phyloP scores from a whole-genome alignment of 2,797 vertebrate genomes.

The Amniataba percoides region DNA sequence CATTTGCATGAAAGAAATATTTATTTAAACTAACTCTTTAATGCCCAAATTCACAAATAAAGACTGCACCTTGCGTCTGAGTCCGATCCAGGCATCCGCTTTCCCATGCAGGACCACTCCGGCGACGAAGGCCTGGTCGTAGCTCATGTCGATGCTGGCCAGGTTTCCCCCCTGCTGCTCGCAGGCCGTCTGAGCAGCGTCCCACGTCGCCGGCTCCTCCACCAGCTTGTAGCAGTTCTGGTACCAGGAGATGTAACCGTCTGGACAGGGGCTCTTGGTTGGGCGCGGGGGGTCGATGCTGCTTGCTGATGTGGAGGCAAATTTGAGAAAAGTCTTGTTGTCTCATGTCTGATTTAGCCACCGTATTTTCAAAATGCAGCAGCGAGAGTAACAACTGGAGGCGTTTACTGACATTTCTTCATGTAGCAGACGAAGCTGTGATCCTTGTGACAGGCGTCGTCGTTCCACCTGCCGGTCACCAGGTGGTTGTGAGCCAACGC shows the following conservation, averaged over 20 bases:
- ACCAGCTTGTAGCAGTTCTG: constrained; percentile 86
- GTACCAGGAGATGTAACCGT: constrained; percentile 83
- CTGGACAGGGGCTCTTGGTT: constrained; percentile 75
- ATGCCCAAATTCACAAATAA: too few species aligned
- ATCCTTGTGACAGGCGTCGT: constrained; percentile 75
- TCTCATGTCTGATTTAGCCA: background rate
- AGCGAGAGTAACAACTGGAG: background rate
- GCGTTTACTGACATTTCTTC: constrained; percentile 82
- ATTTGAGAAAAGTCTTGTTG: background rate
- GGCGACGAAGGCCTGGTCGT: constrained; percentile 87
- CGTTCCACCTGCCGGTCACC: constrained; percentile 84
- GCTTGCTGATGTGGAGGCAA: constrained; percentile 71
- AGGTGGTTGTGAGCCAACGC: constrained; percentile 72
- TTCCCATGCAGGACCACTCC: constrained; percentile 79
- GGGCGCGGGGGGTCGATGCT: constrained; percentile 76
- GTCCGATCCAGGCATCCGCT: constrained; percentile 86
- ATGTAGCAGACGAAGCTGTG: constrained; percentile 85
- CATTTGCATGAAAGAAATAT: too few species aligned
- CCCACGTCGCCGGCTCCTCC: constrained; percentile 78
- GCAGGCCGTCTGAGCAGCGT: constrained; percentile 76
- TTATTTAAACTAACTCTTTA: too few species aligned
- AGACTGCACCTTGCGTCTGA: constrained; percentile 75
- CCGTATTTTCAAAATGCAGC: too few species aligned
- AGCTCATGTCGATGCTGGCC: constrained; percentile 87
- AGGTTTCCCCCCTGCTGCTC: constrained; percentile 75